Conservation (phyloP, 2,113 vertebrate species). For the Psittacus erithacus region DNA sequence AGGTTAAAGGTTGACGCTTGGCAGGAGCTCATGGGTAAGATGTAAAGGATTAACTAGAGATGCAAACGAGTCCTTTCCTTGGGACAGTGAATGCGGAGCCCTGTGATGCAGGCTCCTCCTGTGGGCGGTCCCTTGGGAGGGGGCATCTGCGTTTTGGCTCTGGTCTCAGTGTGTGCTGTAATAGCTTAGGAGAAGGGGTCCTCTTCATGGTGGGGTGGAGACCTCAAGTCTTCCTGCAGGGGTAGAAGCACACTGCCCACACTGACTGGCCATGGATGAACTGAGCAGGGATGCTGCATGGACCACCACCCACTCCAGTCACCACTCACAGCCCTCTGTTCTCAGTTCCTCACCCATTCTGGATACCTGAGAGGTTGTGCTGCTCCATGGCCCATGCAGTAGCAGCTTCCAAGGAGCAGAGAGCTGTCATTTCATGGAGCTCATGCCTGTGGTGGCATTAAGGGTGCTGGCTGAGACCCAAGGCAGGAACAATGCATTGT, state of each 20-base stretch:
- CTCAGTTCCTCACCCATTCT: not conserved
- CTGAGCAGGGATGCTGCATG: no score
- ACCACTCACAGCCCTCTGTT: no score
- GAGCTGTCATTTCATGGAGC: not conserved
- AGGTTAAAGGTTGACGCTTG: not conserved
- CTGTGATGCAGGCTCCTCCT: not conserved
- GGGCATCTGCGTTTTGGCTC: not conserved
- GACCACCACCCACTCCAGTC: not conserved
- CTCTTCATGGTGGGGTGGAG: not conserved
- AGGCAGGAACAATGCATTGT: accelerated
- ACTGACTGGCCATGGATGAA: not conserved
- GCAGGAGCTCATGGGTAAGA: not conserved
- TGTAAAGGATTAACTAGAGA: not conserved
- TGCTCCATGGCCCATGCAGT: not conserved
- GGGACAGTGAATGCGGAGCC: not conserved
- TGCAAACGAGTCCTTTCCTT: not conserved
- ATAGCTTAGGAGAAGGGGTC: not conserved
- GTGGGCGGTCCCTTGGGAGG: not conserved
- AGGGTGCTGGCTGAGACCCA: not conserved
- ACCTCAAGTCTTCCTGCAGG: not conserved
- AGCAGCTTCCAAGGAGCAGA: not conserved
- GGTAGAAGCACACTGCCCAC: accelerated
- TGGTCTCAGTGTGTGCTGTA: not conserved
- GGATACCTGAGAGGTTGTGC: not conserved
- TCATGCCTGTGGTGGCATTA: not conserved